Base-by-base conservation (phyloP, 2,797 vertebrate species). In the Chelon labrosus region DNA sequence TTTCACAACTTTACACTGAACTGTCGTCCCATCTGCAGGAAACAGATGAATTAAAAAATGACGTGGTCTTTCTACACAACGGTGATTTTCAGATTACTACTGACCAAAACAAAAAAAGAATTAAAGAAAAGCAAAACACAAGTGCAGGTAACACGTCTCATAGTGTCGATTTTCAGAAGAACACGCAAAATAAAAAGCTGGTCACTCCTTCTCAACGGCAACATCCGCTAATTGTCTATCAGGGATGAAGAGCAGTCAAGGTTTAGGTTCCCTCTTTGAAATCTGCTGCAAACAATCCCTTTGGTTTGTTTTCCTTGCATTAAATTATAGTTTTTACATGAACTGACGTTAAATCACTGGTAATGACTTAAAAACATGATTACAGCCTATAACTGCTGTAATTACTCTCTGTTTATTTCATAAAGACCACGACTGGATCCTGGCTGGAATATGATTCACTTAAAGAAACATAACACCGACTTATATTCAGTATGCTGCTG, bases 61-160 rank as follows among this genome's bases (percentile, higher is more conserved):
- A n/a, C n/a, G 7, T 9, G 7, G 9, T 50, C n/a, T 60, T 4
- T 62, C 62, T 46, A 13, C 12, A 14, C 12, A 5, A 3, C 8
- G 66, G 37, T 49, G 39, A 17, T 25, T 54, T 59, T 37, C n/a
- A 59, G 44, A 37, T 5, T 64, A 71, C 47, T 17, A 51, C 55
- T 49, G 61, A 70, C 62, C 17, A 37, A 27, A 50, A 14, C 12
- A 7, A 14, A 60, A 55, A 61, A 65, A 52, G 17, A 77, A 7
- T 50, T 16, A 57, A 62, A 70, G 51, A 68, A 49, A 55, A 59
- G 9, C 10, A 55, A 25, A 58, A 73, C 54, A 75, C 56, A 61
- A 35, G 35, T 53, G 9, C 60, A 67, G 20, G 69, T 39, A 41
- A 54, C 39, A 51, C 47, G 19, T 31, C 16, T 58, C 38, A 19